These are phyloP conservation scores for Aplochiton taeniatus DNA, from an alignment of 2,797 vertebrate genomes.

Conservation along the genomic window DNA sequence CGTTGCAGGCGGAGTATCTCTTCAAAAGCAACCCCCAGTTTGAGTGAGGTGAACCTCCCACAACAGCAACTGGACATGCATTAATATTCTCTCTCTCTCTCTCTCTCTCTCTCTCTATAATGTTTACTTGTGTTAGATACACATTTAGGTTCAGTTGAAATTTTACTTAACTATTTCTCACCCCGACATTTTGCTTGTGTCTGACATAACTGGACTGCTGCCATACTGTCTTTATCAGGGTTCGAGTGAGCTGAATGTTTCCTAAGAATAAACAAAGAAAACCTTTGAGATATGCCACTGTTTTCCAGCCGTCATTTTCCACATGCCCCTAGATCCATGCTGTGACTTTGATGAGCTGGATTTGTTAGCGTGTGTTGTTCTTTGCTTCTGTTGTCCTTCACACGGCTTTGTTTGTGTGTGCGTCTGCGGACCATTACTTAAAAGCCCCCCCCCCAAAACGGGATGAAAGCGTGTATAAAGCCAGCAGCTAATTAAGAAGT, in stretches of 20 bases:
- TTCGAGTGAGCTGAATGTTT: not conserved
- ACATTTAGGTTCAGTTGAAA: too few relatives aligned
- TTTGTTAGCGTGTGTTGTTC: constrained; percentile 44
- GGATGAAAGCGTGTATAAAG: constrained; percentile 53
- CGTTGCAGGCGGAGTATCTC: constrained; percentile 88
- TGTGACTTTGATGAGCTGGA: constrained; percentile 39
- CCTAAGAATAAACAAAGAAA: constrained; percentile 10
- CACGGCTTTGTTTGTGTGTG: constrained; percentile 44
- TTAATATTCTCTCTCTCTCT: too few relatives aligned
- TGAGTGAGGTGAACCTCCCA: constrained; percentile 44
- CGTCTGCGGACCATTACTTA: constrained; percentile 53
- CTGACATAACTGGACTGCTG: not conserved
- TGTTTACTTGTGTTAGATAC: too few relatives aligned
- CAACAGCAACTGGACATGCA: too few relatives aligned
- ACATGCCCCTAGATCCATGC: constrained; percentile 42
- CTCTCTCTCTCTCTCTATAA: too few relatives aligned
- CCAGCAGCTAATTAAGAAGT: constrained; percentile 70
- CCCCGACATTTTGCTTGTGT: too few relatives aligned
- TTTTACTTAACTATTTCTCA: too few relatives aligned
- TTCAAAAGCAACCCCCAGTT: constrained; percentile 82
- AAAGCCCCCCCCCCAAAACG: constrained; percentile 44
- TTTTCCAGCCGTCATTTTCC: constrained; percentile 24
- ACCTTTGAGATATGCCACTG: constrained; percentile 16
- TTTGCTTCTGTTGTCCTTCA: constrained; percentile 36
- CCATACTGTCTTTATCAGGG: not conserved